Conservation (phyloP, 2,113 vertebrate genomes). For the Ginglymostoma cirratum region DNA sequence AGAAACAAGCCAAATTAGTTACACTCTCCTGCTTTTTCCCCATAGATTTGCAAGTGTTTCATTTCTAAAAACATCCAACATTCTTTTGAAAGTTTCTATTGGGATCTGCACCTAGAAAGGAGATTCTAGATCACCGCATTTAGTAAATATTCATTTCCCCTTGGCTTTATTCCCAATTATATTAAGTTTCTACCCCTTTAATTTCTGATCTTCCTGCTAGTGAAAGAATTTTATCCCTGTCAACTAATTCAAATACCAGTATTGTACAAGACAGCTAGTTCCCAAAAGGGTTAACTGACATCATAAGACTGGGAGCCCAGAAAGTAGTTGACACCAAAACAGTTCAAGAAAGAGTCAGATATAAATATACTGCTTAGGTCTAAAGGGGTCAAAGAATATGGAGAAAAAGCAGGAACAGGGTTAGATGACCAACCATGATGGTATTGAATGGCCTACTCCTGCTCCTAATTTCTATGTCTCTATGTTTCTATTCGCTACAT, state of each 20-base stretch:
- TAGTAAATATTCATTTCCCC: background rate
- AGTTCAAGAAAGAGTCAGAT: too few species aligned
- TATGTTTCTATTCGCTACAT: too few species aligned
- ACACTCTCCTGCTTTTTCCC: background rate
- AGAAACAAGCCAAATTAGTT: background rate
- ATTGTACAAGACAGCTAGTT: too few species aligned
- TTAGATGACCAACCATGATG: too few species aligned
- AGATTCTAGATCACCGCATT: background rate
- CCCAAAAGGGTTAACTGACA: too few species aligned
- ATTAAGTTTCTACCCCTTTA: background rate
- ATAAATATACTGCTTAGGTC: too few species aligned
- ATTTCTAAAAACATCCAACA: background rate
- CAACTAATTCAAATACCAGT: background rate
- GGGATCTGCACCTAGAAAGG: background rate
- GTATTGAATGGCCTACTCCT: too few species aligned
- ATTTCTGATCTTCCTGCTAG: background rate
- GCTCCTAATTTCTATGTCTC: too few species aligned
- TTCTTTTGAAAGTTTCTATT: background rate
- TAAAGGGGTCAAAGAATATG: too few species aligned
- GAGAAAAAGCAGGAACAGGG: too few species aligned
- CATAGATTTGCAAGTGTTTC: background rate
- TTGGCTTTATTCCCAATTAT: background rate
- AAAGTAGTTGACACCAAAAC: too few species aligned
- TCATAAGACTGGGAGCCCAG: too few species aligned
- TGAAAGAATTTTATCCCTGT: background rate